A percentile compares a stretch with the other conserved stretches of the same genome.
Evolutionary conservation across 1,140 invertebrate genomes (phyloP).

Genomic region (Trichomalopsis sarcophagae): DNA sequence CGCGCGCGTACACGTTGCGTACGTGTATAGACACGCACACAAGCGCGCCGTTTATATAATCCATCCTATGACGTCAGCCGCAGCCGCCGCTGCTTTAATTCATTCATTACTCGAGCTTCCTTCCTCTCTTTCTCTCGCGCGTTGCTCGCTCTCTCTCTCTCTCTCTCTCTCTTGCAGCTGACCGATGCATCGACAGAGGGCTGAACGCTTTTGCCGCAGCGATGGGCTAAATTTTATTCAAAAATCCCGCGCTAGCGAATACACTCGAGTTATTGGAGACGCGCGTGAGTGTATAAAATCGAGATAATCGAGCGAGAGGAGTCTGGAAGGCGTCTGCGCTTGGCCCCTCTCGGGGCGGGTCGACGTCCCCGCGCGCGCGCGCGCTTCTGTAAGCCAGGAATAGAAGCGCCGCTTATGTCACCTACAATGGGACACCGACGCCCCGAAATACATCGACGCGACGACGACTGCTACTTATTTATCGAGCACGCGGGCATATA

Average conservation of each 20-base stretch:
- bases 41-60: constrained; percentile 62
- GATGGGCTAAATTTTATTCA: too few species aligned
- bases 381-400: constrained; percentile 62
- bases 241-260: not conserved
- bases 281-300: too few species aligned
- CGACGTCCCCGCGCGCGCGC: constrained; percentile 64
- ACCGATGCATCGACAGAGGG: not conserved
- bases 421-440: constrained; percentile 61
- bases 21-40: not conserved
- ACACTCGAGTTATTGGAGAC: too few species aligned
- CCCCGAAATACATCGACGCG: constrained; percentile 55
- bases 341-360: constrained; percentile 67
- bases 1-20: constrained; percentile 43
- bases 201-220: too few species aligned
- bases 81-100: constrained; percentile 55
- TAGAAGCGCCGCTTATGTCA: constrained; percentile 72
- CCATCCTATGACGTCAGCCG: constrained; percentile 63
- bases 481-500: too few species aligned
- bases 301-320: too few species aligned
- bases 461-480: constrained; percentile 45
- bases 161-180: not conserved
- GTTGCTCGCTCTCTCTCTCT: constrained; percentile 6
- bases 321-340: not conserved
- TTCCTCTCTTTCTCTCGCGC: constrained; percentile 13
- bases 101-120: constrained; percentile 54